Conservation (phyloP, 2,797 vertebrate genomes). For the Hylomyscus alleni region DNA sequence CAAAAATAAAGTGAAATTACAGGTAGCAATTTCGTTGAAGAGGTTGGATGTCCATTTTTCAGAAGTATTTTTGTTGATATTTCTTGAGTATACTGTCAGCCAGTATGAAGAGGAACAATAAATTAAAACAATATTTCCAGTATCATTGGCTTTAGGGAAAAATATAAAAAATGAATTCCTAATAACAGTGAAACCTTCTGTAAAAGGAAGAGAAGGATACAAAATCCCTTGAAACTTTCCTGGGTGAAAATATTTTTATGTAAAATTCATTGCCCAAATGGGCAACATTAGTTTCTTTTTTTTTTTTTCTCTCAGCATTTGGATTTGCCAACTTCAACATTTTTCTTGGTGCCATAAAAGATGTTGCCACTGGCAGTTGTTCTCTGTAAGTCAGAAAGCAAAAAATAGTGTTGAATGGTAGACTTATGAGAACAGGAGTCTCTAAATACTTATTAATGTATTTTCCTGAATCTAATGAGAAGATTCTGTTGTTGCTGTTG, state of each 20-base stretch:
- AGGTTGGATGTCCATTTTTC: constrained; percentile 21
- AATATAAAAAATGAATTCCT: constrained; percentile 62
- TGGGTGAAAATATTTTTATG: constrained; percentile 63
- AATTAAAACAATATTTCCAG: constrained; percentile 45
- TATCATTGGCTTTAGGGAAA: constrained; percentile 42
- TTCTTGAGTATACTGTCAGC: constrained; percentile 56
- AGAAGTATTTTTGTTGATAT: constrained; percentile 42
- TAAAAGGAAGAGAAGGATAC: constrained; percentile 52
- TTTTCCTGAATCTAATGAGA: constrained; percentile 52
- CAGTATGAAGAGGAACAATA: constrained; percentile 49
- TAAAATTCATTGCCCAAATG: constrained; percentile 63
- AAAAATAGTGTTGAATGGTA: constrained; percentile 60
- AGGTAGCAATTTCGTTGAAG: constrained; percentile 3
- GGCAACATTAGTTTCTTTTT: constrained; percentile 33
- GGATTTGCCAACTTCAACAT: constrained; percentile 74
- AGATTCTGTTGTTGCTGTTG: background rate
- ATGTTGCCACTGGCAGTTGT: constrained; percentile 63
- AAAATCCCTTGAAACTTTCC: constrained; percentile 56
- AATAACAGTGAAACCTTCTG: constrained; percentile 33
- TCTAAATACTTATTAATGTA: constrained; percentile 57
- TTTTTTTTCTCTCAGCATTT: constrained; percentile 29
- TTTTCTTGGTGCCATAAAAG: constrained; percentile 70
- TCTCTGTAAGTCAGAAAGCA: constrained; percentile 35
- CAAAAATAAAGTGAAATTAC: constrained; percentile 5
- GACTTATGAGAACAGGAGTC: background rate